Conservation (phyloP, 2,113 vertebrate genomes). For the Mixornis gularis region DNA sequence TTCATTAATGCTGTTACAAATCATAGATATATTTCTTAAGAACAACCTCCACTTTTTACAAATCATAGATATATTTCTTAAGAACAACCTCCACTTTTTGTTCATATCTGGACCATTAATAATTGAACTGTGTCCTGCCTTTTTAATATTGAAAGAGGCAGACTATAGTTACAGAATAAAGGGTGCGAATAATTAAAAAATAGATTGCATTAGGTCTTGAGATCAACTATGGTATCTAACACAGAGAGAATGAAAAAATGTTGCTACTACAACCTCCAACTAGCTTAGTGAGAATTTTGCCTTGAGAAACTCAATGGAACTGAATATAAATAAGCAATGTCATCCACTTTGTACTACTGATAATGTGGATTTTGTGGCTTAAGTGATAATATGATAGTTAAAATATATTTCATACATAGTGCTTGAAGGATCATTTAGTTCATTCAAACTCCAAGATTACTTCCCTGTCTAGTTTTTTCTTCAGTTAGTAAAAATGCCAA, state of each 20-base stretch:
- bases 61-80: background rate
- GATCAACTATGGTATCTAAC: background rate
- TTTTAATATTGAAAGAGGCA: background rate
- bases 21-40: background rate
- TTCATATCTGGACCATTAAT: conserved; percentile 28
- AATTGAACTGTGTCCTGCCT: background rate
- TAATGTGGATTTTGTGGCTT: background rate
- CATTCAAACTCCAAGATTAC: background rate
- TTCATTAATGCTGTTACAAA: background rate
- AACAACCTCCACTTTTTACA: too few species aligned
- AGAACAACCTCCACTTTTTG: background rate
- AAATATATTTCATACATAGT: background rate
- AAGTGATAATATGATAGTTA: background rate
- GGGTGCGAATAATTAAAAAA: background rate
- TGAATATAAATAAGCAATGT: background rate
- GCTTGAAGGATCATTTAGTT: background rate
- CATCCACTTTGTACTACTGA: background rate
- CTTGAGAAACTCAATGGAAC: background rate
- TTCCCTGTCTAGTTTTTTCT: background rate
- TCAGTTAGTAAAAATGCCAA: background rate
- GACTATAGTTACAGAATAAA: background rate
- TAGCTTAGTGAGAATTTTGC: background rate
- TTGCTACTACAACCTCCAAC: background rate
- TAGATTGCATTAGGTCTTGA: background rate
- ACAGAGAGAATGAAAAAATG: background rate